Base-by-base conservation (phyloP, 1,140 invertebrate species). In the Drosophila mojavensis region DNA sequence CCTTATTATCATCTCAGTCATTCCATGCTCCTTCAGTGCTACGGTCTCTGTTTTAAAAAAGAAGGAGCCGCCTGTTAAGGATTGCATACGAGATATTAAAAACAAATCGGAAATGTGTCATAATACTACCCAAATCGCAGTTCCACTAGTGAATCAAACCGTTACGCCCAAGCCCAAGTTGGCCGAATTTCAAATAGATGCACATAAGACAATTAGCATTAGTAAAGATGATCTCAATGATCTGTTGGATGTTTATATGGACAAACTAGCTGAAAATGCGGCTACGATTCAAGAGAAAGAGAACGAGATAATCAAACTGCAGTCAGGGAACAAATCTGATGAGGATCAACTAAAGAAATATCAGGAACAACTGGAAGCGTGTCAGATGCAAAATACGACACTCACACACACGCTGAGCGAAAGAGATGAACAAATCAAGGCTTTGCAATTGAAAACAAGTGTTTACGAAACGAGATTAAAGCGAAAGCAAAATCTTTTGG, bases 121-220 rank as follows among this genome's bases (percentile, higher is more conserved):
- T 15, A 73, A 76, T 47, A 39, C 0, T 4, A 70, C 79, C n/a
- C 62, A 28, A 28, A 48, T 28, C 0, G 43, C n/a, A 47, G 47
- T 47, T 0, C 64, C 78, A 3, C 28, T 41, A 15, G 50, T 24
- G 9, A 74, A 74, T 74, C 70, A 73, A 10, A 74, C 66, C 3
- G 33, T 62, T n/a, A 58, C 68, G 3, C 55, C 61, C 1, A 59
- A 64, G 2, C 75, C 71, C 11, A 85, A 82, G 20, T 43, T 88
- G 15, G 79, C 82, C 0, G 83, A 85, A 9, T 80, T 85, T n/a
- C 83, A 85, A 55, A 85, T 85, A 20, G 83, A 85, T n/a, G 79
- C 74, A 3, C 83, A 75, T 7, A 85, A 88, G 17, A 85, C 79
- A 0, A 82, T 85, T 11, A 61, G 82, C 11, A 85, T 85, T 3